Conservation (phyloP, 2,113 vertebrate species). For the Oreochromis spilurus region DNA sequence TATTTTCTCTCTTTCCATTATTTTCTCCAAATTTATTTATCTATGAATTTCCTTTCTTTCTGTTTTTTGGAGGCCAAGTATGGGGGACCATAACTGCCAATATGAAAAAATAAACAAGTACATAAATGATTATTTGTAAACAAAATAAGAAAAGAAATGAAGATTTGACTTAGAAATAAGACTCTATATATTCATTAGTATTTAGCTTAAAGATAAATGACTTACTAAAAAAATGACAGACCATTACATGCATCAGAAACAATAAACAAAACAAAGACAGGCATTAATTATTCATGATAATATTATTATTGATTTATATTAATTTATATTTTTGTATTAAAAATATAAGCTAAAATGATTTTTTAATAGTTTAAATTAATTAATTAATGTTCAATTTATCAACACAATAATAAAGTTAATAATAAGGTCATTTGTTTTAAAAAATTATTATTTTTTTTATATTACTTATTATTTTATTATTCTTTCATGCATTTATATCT, state of each 20-base stretch:
- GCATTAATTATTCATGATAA: neutral
- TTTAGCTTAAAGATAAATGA: neutral
- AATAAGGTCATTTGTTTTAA: neutral
- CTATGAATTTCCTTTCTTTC: neutral
- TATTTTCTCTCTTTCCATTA: neutral
- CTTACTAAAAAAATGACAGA: neutral
- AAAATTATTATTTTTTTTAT: neutral
- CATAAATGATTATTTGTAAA: neutral
- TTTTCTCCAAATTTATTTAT: neutral
- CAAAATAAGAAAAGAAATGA: neutral
- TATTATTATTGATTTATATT: neutral
- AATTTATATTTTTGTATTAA: neutral
- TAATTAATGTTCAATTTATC: neutral
- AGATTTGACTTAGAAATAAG: neutral
- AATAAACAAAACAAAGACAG: neutral
- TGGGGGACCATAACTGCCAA: neutral
- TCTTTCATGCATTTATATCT: accelerated
- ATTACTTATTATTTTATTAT: neutral
- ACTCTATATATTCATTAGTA: neutral
- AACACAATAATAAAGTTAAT: neutral
- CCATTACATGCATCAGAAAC: neutral
- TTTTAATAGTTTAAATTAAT: neutral
- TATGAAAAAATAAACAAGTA: neutral
- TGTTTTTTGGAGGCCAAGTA: accelerated
- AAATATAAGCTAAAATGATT: neutral